A percentile compares a stretch with the other conserved stretches of the same genome.
Conservation (phyloP, 2,113 vertebrate species). For the Rissa tridactyla region DNA sequence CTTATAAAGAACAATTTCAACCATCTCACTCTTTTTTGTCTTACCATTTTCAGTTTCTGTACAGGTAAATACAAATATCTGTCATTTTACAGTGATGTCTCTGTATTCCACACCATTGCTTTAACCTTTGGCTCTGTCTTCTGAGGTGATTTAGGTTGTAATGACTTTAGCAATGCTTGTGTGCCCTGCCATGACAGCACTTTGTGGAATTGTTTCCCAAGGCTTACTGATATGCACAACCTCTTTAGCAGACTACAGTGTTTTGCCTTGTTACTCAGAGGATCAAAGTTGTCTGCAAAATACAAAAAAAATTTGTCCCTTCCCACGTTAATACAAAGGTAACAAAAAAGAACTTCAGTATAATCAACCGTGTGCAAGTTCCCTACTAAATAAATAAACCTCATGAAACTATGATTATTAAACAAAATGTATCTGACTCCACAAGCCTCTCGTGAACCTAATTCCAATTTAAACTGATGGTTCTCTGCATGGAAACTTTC, state of each 20-base stretch:
- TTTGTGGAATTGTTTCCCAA: background rate
- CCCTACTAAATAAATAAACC: background rate
- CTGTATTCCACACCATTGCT: background rate
- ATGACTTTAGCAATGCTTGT: background rate
- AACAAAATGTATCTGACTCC: background rate
- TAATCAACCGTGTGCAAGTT: background rate
- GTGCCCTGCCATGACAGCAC: background rate
- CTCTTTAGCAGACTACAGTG: background rate
- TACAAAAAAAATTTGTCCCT: background rate
- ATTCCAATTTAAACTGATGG: background rate
- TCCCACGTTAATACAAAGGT: background rate
- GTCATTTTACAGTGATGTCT: background rate
- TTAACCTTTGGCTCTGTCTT: background rate
- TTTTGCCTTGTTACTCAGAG: background rate
- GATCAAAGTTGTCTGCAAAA: background rate
- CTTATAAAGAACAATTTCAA: background rate
- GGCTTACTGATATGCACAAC: background rate
- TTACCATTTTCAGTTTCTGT: background rate
- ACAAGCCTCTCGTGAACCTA: background rate
- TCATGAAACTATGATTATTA: background rate
- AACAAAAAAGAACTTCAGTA: background rate
- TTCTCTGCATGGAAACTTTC: background rate
- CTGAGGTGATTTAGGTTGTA: background rate
- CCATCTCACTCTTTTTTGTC: background rate
- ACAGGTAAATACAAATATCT: background rate